Base-by-base conservation (phyloP, 2,888 invertebrate species). In the Helicoverpa assulta region DNA sequence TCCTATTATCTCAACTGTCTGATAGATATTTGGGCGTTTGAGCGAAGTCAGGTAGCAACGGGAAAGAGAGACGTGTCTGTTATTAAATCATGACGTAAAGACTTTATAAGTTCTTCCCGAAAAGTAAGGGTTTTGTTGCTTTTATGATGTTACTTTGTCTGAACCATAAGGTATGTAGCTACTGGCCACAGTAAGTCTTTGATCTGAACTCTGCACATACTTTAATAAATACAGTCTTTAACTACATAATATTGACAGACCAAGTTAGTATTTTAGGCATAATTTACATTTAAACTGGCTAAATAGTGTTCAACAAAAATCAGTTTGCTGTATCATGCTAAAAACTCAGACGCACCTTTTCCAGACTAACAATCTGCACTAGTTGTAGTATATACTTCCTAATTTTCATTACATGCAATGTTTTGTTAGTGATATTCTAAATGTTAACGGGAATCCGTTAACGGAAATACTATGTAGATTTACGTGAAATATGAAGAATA, bases 1-100 rank as follows among this genome's bases (percentile, higher is more conserved):
- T 73, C 74, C 76, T 67, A 67, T 70, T 66, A 75, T 83, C 69
- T 66, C 21, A 65, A 66, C 58, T 55, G 51, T 54, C 62, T 64
- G 66, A 63, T 56, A 67, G 60, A 80, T 79, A 74, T 37, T 69
- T 54, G 59, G 43, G 50, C 19, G 33, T 71, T 18, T n/a, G 18
- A 18, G 75, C 68, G 75, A 71, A 57, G 75, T 33, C 21, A 51
- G 19, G 18, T 51, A 26, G 68, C 56, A 61, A 47, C 61, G 57
- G 29, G 29, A 29, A 58, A 67, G 40, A 29, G 21, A 12, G 55
- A 18, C 50, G 47, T n/a, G 12, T 55, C 10, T 54, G 16, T 40
- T 40, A 40, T 40, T 12, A 12, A 12, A 40, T 14, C 40, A 40
- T 16, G 5, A 47, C n/a, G 1, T 16, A 47, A 47, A 47, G n/a